Base-by-base conservation (phyloP, 2,888 invertebrate species). In the Pecten maximus region DNA sequence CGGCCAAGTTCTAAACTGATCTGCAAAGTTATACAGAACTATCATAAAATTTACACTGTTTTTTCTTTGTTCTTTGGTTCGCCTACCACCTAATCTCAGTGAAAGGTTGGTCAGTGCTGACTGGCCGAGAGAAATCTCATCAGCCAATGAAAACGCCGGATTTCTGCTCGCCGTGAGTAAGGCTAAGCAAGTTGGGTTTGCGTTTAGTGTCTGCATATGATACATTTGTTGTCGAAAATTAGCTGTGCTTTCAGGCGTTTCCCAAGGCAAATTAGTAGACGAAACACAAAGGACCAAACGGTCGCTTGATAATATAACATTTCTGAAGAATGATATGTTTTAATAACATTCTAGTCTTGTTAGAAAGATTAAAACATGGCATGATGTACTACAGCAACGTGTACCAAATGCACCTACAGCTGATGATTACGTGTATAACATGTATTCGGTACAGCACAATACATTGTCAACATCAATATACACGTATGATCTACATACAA, bases 131-230 rank as follows among this genome's bases (percentile, higher is more conserved):
- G 89, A 88, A 89, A 91, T 86, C 88, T 88, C 89, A 44, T 91
- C 90, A 92, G 89, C 95, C 95, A 95, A 95, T 94, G 94, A 93
- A 90, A 92, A 88, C 89, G 91, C 94, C 48, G 91, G 92, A 92
- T 93, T 94, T 87, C 88, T 88, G 90, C 89, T 92, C 91, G 87
- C 90, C 50, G 89, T 60, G 89, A 91, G 54, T 87, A 88, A 91
- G 91, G 91, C 90, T 88, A 91, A 39, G 40, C 40, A n/a, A 74
- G 15, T 74, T 74, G 74, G 12, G 10, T 74, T 74, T 74, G 12
- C 74, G 74, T 74, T 74, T 74, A 8, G 28, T 74, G 74, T 74
- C 74, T 35, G 74, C 74, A 10, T 35, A 35, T 6, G 74, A 35
- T 74, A 35, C 74, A 74, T 8, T 74, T 28, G 10, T 74, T 74